Evolutionary conservation across 30 jellyfish, hydroid and myxozoan genomes (phyloP).

Genomic region (Morbakka virulenta): DNA sequence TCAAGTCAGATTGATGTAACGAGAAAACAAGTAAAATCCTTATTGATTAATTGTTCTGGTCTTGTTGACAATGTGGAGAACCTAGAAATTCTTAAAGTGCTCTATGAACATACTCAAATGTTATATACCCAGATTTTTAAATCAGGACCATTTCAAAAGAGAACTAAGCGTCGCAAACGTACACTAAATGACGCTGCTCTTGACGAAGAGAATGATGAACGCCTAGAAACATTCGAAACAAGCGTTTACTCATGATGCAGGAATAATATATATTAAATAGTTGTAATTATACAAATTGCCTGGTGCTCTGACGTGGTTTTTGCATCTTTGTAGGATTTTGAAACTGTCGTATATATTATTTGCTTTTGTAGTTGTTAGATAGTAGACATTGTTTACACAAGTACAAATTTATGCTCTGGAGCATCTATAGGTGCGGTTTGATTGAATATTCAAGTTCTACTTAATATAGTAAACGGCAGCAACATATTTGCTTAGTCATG

Average conservation of each 20-base stretch:
- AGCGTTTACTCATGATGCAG: not conserved
- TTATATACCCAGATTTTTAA: conserved; percentile 30
- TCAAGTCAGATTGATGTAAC: conserved; percentile 44
- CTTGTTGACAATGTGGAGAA: conserved; percentile 58
- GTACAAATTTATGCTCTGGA: too few species aligned
- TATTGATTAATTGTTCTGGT: conserved; percentile 59
- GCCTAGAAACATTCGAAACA: conserved; percentile 55
- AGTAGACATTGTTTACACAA: too few species aligned
- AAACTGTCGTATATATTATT: too few species aligned
- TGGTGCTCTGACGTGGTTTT: too few species aligned
- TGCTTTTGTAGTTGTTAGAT: too few species aligned
- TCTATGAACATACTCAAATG: conserved; percentile 62
- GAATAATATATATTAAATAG: too few species aligned
- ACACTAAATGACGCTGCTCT: conserved; percentile 57
- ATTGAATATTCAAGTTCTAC: too few species aligned
- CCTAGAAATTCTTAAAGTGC: conserved; percentile 46
- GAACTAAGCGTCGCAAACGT: conserved; percentile 36
- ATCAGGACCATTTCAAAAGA: not conserved
- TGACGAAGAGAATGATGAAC: conserved; percentile 46
- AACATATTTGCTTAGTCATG: too few species aligned
- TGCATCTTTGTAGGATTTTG: too few species aligned
- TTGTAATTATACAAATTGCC: too few species aligned
- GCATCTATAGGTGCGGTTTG: too few species aligned
- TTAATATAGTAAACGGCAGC: too few species aligned
- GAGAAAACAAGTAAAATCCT: conserved; percentile 47